phyloP scores from a whole-genome alignment of 2,113 vertebrate genomes.

The Eupsittula cactorum region DNA sequence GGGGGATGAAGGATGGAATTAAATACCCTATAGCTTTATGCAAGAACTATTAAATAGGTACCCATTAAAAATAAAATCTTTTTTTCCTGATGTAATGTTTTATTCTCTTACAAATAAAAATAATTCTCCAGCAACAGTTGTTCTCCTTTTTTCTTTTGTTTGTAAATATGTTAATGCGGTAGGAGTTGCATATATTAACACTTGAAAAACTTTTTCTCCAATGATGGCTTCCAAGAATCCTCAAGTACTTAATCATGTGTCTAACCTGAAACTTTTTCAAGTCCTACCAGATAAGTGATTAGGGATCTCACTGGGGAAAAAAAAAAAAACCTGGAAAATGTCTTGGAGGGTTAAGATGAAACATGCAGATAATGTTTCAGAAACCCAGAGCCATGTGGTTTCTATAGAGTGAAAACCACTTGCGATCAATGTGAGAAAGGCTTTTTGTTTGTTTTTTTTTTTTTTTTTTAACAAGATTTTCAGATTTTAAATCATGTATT shows the following conservation, averaged over 20 bases:
- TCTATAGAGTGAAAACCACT: neutral
- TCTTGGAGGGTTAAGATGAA: slow-evolving; percentile 2
- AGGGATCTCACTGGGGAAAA: neutral
- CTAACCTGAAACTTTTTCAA: neutral
- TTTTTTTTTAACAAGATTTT: slow-evolving; percentile 1
- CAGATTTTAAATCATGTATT: neutral
- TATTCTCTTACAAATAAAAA: neutral
- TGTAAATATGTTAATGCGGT: neutral
- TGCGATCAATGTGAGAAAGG: slow-evolving; percentile 18
- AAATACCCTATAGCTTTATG: neutral
- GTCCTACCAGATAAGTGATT: neutral
- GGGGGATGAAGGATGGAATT: neutral
- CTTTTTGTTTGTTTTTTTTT: neutral
- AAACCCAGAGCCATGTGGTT: slow-evolving; percentile 38
- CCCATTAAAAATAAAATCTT: neutral
- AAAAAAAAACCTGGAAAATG: neutral
- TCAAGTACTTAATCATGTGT: neutral
- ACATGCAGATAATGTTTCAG: neutral
- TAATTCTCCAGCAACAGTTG: neutral
- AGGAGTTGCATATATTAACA: neutral
- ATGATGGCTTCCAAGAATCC: neutral
- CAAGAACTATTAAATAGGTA: neutral
- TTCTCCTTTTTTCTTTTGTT: neutral
- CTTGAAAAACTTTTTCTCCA: neutral
- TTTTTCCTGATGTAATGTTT: neutral